phyloP scores from a whole-genome alignment of 2,888 invertebrate species.

The Diadegma fenestrale region DNA sequence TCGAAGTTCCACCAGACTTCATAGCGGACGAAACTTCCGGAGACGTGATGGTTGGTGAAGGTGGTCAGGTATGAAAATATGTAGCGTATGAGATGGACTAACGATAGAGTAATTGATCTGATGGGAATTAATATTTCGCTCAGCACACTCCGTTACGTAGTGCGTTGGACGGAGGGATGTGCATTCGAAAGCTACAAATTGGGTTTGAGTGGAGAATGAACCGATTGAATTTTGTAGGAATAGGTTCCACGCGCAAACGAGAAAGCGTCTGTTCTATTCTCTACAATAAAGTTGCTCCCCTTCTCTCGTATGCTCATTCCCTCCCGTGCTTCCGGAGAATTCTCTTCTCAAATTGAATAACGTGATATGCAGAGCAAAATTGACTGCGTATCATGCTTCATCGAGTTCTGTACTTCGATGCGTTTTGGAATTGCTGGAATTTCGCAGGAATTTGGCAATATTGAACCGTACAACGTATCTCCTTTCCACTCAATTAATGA shows the following conservation, averaged over 20 bases:
- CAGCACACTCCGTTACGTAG: neutral
- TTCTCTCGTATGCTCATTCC: conserved; percentile 5
- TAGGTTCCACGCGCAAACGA: neutral
- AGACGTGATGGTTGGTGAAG: conserved; percentile 95
- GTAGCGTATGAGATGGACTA: neutral
- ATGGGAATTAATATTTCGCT: conserved; percentile 12
- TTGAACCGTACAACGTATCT: conserved; percentile 12
- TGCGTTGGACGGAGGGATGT: neutral
- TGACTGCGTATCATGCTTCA: conserved; percentile 19
- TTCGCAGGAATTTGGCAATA: conserved; percentile 2
- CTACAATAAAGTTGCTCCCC: conserved; percentile 5
- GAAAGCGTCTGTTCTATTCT: conserved; percentile 23
- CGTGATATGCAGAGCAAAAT: conserved; percentile 26
- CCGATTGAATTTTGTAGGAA: conserved; percentile 32
- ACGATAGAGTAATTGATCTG: neutral
- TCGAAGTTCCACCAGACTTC: conserved; percentile 97
- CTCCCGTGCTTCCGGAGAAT: conserved; percentile 25
- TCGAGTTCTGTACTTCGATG: conserved; percentile 11
- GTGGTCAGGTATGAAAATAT: conserved; percentile 86
- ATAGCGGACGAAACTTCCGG: conserved; percentile 94
- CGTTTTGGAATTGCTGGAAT: conserved; percentile 16
- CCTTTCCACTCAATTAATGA: neutral
- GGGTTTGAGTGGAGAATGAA: conserved; percentile 15
- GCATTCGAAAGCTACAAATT: conserved; percentile 24
- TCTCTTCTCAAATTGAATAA: conserved; percentile 50